phyloP scores from a whole-genome alignment of 2,888 invertebrate species.

The Agriopis aurantiaria region DNA sequence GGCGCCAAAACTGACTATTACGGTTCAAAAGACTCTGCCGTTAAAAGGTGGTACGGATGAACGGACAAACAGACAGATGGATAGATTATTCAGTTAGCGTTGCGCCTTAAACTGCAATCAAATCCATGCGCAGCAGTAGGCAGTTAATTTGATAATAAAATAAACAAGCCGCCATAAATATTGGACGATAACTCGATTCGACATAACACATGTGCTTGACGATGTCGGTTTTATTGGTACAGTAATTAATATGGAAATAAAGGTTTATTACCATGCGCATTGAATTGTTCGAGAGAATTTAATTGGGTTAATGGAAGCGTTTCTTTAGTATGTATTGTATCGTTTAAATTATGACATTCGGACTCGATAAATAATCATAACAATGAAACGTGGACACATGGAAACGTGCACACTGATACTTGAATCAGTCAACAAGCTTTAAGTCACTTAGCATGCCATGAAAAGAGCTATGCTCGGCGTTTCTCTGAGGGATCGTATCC shows the following conservation, averaged over 20 bases:
- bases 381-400: no score
- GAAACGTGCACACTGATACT: no score
- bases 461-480: no score
- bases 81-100: no score
- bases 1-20: no score
- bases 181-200: slow-evolving; percentile 23
- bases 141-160: slow-evolving; percentile 16
- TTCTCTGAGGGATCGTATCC: no score
- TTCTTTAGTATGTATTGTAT: background rate
- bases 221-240: slow-evolving; percentile 26
- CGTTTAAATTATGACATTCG: background rate
- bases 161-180: slow-evolving; percentile 21
- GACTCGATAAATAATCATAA: background rate
- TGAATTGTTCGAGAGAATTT: slow-evolving; percentile 6
- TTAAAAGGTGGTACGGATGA: no score
- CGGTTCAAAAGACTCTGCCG: no score
- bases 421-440: no score
- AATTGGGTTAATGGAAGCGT: slow-evolving; percentile 1
- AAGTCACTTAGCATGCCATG: no score
- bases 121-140: slow-evolving; percentile 9
- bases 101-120: slow-evolving; percentile 3
- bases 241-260: slow-evolving; percentile 30
- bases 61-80: no score
- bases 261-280: slow-evolving; percentile 18
- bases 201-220: slow-evolving; percentile 28